phyloP scores from a whole-genome alignment of 2,797 vertebrate species.

The Kryptolebias ocellatus region DNA sequence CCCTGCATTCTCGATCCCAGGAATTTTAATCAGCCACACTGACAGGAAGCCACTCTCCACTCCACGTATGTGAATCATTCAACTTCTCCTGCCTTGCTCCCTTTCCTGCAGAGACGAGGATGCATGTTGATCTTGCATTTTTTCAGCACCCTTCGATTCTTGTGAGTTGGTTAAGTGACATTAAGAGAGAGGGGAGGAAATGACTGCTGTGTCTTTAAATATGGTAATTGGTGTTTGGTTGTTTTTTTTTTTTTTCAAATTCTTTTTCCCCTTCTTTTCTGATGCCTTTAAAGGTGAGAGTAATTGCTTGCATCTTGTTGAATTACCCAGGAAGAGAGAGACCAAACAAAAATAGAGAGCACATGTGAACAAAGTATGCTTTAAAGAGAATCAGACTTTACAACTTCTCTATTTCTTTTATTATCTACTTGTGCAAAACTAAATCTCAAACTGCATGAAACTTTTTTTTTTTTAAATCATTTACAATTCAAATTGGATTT shows the following conservation, averaged over 20 bases:
- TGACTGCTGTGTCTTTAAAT: slow-evolving; percentile 12
- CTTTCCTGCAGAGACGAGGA: slow-evolving; percentile 23
- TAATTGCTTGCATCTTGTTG: slow-evolving; percentile 41
- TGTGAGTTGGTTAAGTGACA: slow-evolving; percentile 29
- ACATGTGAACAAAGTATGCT: neutral
- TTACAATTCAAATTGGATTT: slow-evolving; percentile 53
- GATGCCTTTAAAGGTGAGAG: slow-evolving; percentile 39
- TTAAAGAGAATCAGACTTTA: slow-evolving; percentile 1
- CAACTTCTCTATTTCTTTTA: slow-evolving; percentile 21
- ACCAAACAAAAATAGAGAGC: neutral
- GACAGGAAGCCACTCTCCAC: slow-evolving; percentile 71
- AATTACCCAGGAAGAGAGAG: slow-evolving; percentile 22
- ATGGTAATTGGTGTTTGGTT: slow-evolving; percentile 1
- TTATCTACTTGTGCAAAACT: slow-evolving; percentile 34
- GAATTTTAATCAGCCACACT: slow-evolving; percentile 76
- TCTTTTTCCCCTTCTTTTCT: slow-evolving; percentile 10
- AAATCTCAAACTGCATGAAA: neutral
- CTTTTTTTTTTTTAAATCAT: slow-evolving; percentile 30
- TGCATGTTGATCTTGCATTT: slow-evolving; percentile 57
- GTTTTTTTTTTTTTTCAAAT: slow-evolving; percentile 33
- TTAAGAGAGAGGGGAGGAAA: neutral
- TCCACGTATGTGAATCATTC: slow-evolving; percentile 63
- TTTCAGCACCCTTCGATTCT: slow-evolving; percentile 27
- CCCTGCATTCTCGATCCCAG: slow-evolving; percentile 69
- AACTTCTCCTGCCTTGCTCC: slow-evolving; percentile 32